Evolutionary conservation across 2,113 vertebrate species (phyloP), one percentile per base, ranked within the genome.

Genomic region (Nothocercus julius): DNA sequence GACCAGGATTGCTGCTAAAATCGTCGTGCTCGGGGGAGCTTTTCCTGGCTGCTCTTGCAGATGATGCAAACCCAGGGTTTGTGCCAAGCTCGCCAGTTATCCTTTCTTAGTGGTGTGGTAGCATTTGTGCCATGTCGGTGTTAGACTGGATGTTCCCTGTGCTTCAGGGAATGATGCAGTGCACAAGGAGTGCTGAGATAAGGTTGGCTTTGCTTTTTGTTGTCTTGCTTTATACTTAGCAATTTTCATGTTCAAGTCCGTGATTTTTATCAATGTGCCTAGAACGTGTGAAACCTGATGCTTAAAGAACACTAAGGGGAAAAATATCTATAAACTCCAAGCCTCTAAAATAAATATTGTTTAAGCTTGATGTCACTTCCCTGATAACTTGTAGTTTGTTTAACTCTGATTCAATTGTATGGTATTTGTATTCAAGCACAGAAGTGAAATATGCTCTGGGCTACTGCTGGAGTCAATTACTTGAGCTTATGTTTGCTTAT

Each of bases 21-120:
- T 13, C 34, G 61, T 79, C 74, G 17, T 6, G 30, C 36, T 51
- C 0, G 0, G 19, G 62, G n/a, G 38, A 78, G 25, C 0, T 0
- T 73, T 89, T 94, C 63, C 28, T 5, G 2, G 32, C 44, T 90
- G 42, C 56, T 2, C 1, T 68, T 47, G 77, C 62, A 82, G 34
- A 68, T 89, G 86, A 90, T 90, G 69, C 83, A 94, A 85, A 82
- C 34, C 9, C 34, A 25, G 7, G 8, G 74, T 90, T 83, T 86
- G 73, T 89, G 89, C 89, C 62, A 79, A 58, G 21, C 38, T 72
- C 88, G 64, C 30, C 4, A 6, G 85, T 32, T 61, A 77, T 77
- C 92, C 90, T 88, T 68, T 70, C 0, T 79, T 38, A 54, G 77
- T 61, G 67, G 67, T 32, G 45, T 51, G 27, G 66, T 54, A 36